Evolutionary conservation across 2,113 vertebrate genomes (phyloP), one percentile per base, ranked within the genome.

Genomic region (Hemiprocne comata): DNA sequence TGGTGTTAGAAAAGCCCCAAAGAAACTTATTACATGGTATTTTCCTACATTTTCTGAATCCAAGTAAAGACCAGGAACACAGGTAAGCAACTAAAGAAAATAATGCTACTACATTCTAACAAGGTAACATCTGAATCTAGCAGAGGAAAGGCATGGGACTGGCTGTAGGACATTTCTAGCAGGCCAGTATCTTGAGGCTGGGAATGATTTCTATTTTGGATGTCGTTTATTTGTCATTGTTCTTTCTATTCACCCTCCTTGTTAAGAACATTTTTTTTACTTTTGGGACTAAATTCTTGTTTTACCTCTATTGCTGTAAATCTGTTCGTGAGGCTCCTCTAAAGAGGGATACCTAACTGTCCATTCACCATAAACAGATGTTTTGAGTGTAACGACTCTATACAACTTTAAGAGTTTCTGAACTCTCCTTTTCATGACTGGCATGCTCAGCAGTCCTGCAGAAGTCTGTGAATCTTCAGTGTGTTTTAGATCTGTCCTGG

Each of bases 381-480:
- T 64, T 64, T 66, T 18, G 53, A 87, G 54, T n/a, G 64, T 42
- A 70, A 4, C 51, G 51, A 20, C 70, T 73, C 55, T 31, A 8
- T 60, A 7, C 21, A 60, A 64, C 79, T 91, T 19, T 28, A n/a
- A 50, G 66, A 31, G 24, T 72, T 74, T 66, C 74, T 61, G 64
- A 88, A 87, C 71, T 74, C 77, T 78, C 73, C 70, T 89, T 75
- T 87, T 83, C 62, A 64, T 83, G 67, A 46, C 75, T 53, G 60
- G 78, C 66, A 89, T 0, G 1, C 67, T 94, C 64, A 26, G 79
- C 85, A 53, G 78, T 71, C 53, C 76, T 65, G 88, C 48, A 87
- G 72, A 91, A 95, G 92, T 69, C 92, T 89, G 67, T 73, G 87
- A 91, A 90, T 94, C 93, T 95, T 95, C 92, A 95, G 93, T 69